Conservation (phyloP, 1,140 invertebrate species). For the Centruroides sculpturatus region DNA sequence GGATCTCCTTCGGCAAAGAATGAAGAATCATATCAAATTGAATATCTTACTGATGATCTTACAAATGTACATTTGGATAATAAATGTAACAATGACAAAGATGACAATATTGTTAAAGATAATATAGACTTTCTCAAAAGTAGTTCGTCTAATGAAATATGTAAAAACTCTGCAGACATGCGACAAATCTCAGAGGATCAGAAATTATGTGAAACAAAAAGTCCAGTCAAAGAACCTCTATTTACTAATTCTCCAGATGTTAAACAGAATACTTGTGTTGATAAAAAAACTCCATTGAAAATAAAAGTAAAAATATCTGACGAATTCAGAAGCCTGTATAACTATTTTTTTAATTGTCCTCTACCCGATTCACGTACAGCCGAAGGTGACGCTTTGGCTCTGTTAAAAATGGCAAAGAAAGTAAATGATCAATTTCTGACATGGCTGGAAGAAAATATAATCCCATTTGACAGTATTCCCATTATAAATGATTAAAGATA, state of each 20-base stretch:
- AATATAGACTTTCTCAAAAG: neutral
- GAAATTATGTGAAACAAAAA: neutral
- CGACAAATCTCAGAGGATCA: too few species aligned
- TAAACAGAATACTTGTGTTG: neutral
- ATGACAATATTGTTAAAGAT: neutral
- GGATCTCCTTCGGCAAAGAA: too few species aligned
- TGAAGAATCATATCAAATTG: too few species aligned
- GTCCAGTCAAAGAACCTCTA: neutral
- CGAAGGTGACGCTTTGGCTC: slow-evolving; percentile 8
- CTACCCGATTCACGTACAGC: slow-evolving; percentile 6
- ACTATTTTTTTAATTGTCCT: slow-evolving; percentile 9
- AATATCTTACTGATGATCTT: neutral
- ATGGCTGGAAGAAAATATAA: slow-evolving; percentile 10
- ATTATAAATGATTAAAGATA: too few species aligned
- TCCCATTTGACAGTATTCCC: slow-evolving; percentile 2
- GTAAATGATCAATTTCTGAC: slow-evolving; percentile 18
- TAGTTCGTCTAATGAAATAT: too few species aligned
- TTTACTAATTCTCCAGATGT: neutral
- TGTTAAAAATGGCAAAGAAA: slow-evolving; percentile 12
- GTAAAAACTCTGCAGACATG: neutral
- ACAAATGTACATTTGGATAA: too few species aligned
- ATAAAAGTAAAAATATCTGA: neutral
- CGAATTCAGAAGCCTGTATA: neutral
- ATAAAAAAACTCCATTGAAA: neutral
- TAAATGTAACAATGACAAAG: too few species aligned